Evolutionary conservation across 2,113 vertebrate species (phyloP), one percentile per base, ranked within the genome.

Genomic region (Microcebus jonahi): DNA sequence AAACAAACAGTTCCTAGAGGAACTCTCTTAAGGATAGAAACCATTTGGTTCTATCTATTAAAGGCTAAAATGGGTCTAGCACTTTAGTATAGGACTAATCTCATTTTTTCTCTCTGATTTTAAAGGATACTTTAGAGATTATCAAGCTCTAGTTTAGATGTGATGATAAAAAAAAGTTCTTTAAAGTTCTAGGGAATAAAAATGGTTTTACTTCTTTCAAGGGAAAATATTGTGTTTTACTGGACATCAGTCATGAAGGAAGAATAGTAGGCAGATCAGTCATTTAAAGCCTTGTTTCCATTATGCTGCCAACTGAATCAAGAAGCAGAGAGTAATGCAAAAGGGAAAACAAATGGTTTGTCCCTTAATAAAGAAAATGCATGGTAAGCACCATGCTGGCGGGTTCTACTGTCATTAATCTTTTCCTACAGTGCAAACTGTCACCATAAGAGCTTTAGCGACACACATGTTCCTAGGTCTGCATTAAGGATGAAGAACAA

Each of bases 271-370:
- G 77, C 88, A 95, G 73, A 89, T 82, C 94, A 97, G 93, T 96
- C 98, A 97, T 98, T 98, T 97, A 97, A 98, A 98, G 97, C 86
- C 83, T 97, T 98, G 88, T 98, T 98, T 98, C 97, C 96, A 97
- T 96, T 98, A 95, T 91, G 55, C 77, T 98, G 96, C 95, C 93
- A 97, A 96, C 96, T 98, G 98, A 98, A 97, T 98, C 98, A 98
- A 98, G 94, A 97, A 95, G 57, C 80, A 79, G 90, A 97, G 89
- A 97, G 87, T 92, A 98, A 98, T 96, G 95, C 95, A 95, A 98
- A 96, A 95, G 73, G 71, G 88, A 98, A 98, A 98, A 98, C 97
- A 98, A 98, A 98, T 45, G 93, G 91, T 97, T 98, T 98, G 93
- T 97, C 80, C 88, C 55, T 86, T 95, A 87, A 97, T 89, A 84